Conservation (phyloP, 2,888 invertebrate genomes). For the Polymixis lichenea region DNA sequence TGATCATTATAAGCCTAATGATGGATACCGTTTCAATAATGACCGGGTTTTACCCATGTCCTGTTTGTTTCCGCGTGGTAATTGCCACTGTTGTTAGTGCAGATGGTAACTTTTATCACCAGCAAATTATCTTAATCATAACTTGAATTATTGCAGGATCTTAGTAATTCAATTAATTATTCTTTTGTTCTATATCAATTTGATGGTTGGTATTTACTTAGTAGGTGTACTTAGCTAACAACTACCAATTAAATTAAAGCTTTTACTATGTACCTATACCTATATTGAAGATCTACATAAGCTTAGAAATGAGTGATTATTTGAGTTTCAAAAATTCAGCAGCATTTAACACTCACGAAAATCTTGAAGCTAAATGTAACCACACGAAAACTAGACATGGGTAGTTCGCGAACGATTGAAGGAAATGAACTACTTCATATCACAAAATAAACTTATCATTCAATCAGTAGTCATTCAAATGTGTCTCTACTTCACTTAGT, state of each 20-base stretch:
- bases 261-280: no score
- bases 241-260: background rate
- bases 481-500: no score
- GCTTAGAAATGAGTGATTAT: background rate
- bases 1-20: constrained; percentile 60
- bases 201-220: constrained; percentile 15
- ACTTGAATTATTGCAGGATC: constrained; percentile 57
- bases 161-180: constrained; percentile 57
- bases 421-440: no score
- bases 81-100: constrained; percentile 43
- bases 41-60: constrained; percentile 79
- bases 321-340: background rate
- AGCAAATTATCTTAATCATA: constrained; percentile 50
- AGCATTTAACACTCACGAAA: background rate
- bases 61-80: constrained; percentile 69
- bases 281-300: no score
- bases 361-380: no score
- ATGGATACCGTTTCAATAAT: constrained; percentile 66
- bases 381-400: no score
- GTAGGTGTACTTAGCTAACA: background rate
- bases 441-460: no score
- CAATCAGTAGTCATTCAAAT: no score
- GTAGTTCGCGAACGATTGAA: no score
- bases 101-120: constrained; percentile 49
- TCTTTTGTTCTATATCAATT: constrained; percentile 46